Conservation (phyloP, 1,140 invertebrate species). For the Dreissena rostriformis region DNA sequence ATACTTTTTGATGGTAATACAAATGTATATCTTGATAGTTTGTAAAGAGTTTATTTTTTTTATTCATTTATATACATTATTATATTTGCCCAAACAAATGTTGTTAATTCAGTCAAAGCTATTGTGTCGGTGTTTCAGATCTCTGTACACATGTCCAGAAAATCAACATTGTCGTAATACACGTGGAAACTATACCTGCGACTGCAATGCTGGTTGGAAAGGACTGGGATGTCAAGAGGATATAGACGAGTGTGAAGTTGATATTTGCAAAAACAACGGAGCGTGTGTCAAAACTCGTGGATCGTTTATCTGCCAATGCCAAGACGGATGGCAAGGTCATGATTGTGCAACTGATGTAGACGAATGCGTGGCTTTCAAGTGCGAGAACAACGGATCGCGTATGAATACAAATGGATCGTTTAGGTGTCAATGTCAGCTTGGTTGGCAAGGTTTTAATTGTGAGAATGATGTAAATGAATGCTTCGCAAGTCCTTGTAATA, state of each 20-base stretch:
- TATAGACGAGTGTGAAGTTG: constrained; percentile 11
- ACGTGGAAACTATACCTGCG: not conserved
- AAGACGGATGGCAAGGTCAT: constrained; percentile 93
- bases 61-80: not conserved
- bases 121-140: not conserved
- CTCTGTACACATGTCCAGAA: not conserved
- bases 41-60: too few relatives aligned
- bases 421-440: constrained; percentile 19
- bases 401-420: constrained; percentile 28
- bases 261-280: not conserved
- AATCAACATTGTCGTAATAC: constrained; percentile 3
- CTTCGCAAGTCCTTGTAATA: constrained; percentile 81
- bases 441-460: constrained; percentile 91
- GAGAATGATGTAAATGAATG: constrained; percentile 89
- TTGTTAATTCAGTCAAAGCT: too few relatives aligned
- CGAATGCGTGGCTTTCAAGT: not conserved
- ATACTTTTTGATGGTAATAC: too few relatives aligned
- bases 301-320: constrained; percentile 19
- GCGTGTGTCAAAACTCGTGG: constrained; percentile 12
- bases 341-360: constrained; percentile 81
- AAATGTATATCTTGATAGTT: too few relatives aligned
- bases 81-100: too few relatives aligned
- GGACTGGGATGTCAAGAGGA: not conserved
- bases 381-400: constrained; percentile 18
- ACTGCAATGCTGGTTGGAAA: not conserved